Conservation (phyloP, 1,140 invertebrate species). For the Drosophila repletoides region DNA sequence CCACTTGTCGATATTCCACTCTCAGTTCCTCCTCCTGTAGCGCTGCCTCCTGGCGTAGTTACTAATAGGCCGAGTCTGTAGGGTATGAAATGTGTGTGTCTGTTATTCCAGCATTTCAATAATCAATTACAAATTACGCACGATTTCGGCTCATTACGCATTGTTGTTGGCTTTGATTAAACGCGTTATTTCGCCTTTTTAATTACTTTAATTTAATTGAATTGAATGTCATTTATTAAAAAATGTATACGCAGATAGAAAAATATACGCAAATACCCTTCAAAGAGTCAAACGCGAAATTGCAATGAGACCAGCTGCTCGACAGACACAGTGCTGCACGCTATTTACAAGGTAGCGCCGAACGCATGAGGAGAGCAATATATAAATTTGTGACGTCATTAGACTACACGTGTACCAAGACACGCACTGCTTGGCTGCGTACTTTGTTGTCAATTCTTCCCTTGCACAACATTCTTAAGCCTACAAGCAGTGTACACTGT, state of each 20-base stretch:
- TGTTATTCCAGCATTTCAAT: no score
- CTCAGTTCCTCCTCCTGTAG: conserved; percentile 38
- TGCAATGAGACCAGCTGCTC: conserved; percentile 40
- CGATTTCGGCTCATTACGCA: conserved; percentile 79
- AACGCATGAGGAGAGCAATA: no score
- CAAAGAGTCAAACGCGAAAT: conserved; percentile 70
- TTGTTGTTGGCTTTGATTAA: conserved; percentile 42
- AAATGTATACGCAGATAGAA: conserved; percentile 61
- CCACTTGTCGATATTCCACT: conserved; percentile 52
- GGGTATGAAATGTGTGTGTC: neutral
- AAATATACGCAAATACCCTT: conserved; percentile 49
- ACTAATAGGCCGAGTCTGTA: conserved; percentile 67
- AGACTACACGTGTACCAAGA: no score
- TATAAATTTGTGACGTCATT: conserved; percentile 24
- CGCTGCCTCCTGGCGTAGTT: conserved; percentile 71
- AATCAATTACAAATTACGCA: no score
- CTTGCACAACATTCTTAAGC: no score
- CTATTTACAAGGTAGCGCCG: neutral
- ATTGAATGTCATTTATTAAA: conserved; percentile 28
- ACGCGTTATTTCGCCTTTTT: conserved; percentile 16
- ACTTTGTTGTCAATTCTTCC: no score
- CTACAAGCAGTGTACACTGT: no score
- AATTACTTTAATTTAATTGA: no score
- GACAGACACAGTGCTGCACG: neutral
- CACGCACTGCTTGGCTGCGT: no score